Conservation (phyloP, 2,888 invertebrate species). For the Lobophora halterata region DNA sequence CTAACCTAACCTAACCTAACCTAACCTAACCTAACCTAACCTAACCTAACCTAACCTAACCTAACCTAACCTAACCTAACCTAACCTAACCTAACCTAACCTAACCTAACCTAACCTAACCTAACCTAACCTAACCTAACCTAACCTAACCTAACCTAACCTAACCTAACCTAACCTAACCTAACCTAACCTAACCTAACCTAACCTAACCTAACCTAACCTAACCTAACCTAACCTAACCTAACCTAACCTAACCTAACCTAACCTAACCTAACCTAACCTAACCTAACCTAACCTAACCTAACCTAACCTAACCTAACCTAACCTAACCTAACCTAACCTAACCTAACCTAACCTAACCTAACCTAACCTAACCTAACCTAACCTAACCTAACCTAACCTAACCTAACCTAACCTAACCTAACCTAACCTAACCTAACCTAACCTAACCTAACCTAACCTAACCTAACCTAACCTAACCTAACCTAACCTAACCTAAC, state of each 20-base stretch:
- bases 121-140: slow-evolving; percentile 3
- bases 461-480: slow-evolving; percentile 7
- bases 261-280: slow-evolving; percentile 6
- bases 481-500: slow-evolving; percentile 8
- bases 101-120: slow-evolving; percentile 6
- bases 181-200: slow-evolving; percentile 4
- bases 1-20: slow-evolving; percentile 6
- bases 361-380: slow-evolving; percentile 9
- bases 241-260: slow-evolving; percentile 6
- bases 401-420: slow-evolving; percentile 6
- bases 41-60: slow-evolving; percentile 6
- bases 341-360: slow-evolving; percentile 6
- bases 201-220: slow-evolving; percentile 6
- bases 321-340: slow-evolving; percentile 6
- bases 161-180: slow-evolving; percentile 5
- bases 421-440: slow-evolving; percentile 6
- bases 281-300: slow-evolving; percentile 6
- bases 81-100: slow-evolving; percentile 5
- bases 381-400: slow-evolving; percentile 6
- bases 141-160: slow-evolving; percentile 5
- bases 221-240: slow-evolving; percentile 5
- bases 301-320: slow-evolving; percentile 6
- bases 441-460: slow-evolving; percentile 6
- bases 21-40: slow-evolving; percentile 6
- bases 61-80: slow-evolving; percentile 6